Evolutionary conservation across 2,113 vertebrate genomes (phyloP), one percentile per base, ranked within the genome.

Genomic region (Dasyurus viverrinus): DNA sequence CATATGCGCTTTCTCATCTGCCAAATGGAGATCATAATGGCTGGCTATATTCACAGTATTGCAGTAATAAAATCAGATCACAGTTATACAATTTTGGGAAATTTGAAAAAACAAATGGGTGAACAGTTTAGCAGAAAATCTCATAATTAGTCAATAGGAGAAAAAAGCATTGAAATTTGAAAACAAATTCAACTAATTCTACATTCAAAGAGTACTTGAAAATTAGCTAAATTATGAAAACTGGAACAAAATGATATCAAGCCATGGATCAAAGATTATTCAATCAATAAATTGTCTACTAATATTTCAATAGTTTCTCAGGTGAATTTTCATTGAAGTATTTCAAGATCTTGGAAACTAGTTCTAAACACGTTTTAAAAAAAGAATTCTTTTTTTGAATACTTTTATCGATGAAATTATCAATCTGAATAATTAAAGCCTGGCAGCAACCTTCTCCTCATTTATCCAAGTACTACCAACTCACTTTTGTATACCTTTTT

Each of bases 21-120:
- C 10, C 94, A 95, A 93, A 92, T 54, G 36, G 76, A 26, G 7
- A 53, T 92, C 90, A 12, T 92, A 30, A 68, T 91, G 52, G 68
- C 93, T 94, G 93, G 42, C 48, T 93, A 90, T 95, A 91, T 53
- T 68, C 55, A 93, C 93, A 84, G 53, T 84, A 12, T 23, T 5
- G 93, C 84, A 90, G 30, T 24, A n/a, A 60, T 91, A 93, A 92
- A 42, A 84, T 84, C 68, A 42, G 68, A 84, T 84, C 36, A 42
- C 16, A 84, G 16, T n/a, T 42, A 68, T 68, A 36, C 36, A 12
- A 36, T 68, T 30, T 5, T 2, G 68, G 16, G 2, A 60, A 60
- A 30, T 42, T 42, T 84, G n/a, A 84, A 7, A 42, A 84, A 42
- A n/a, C n/a, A 84, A 84, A n/a, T 16, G 14, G 36, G n/a, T 76